phyloP scores from a whole-genome alignment of 2,113 vertebrate genomes.

The Microtus pennsylvanicus region DNA sequence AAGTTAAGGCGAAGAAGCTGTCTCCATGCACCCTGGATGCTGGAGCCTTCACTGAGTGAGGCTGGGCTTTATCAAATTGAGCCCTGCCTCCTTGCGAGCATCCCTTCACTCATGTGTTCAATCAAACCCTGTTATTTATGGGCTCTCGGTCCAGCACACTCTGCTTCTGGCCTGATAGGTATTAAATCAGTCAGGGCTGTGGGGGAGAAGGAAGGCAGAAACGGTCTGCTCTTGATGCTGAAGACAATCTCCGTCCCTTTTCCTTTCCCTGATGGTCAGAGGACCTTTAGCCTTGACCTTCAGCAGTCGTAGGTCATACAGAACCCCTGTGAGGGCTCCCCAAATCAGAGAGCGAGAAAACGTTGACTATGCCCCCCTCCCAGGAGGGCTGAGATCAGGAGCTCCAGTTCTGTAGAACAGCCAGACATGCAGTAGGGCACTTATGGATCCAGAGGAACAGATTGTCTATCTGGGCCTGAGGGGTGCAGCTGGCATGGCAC shows the following conservation, averaged over 20 bases:
- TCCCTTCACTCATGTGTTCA: not conserved
- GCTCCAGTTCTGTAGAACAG: not conserved
- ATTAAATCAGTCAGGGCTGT: not conserved
- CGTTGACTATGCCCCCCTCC: not conserved
- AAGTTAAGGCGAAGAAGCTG: not conserved
- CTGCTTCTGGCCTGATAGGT: not conserved
- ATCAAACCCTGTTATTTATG: not conserved
- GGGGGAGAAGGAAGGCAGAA: not conserved
- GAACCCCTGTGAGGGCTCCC: not conserved
- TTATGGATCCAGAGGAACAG: not conserved
- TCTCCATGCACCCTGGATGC: not conserved
- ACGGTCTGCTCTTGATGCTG: not conserved
- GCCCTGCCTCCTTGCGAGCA: not conserved
- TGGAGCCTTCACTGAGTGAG: not conserved
- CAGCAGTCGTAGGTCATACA: not conserved
- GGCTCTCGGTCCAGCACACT: not conserved
- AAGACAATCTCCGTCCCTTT: not conserved
- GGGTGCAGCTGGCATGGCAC: not conserved
- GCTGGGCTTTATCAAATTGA: not conserved
- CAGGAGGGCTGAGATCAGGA: not conserved
- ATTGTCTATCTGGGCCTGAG: rapidly evolving
- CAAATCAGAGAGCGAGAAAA: not conserved
- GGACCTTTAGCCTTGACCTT: not conserved
- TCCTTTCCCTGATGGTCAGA: not conserved
- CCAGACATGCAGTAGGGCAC: not conserved